Evolutionary conservation across 2,113 vertebrate species (phyloP).

Genomic region (Phycodurus eques): DNA sequence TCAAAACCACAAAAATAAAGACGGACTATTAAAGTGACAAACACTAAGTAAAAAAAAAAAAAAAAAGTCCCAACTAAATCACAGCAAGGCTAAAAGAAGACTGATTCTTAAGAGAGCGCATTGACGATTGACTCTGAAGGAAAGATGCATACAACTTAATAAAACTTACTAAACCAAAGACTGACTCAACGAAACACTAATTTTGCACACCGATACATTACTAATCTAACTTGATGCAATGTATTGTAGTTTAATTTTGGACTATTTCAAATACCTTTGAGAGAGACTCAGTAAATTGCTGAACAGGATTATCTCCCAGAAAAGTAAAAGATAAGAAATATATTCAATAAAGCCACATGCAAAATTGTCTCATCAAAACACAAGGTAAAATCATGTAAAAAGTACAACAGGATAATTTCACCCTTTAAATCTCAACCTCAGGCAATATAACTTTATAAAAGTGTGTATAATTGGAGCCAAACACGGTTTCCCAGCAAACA

Average conservation of each 20-base stretch:
- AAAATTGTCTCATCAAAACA: slow-evolving; percentile 14
- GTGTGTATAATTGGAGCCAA: slow-evolving; percentile 19
- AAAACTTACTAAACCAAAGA: neutral
- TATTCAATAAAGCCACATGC: neutral
- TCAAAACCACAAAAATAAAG: neutral
- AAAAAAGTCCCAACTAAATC: neutral
- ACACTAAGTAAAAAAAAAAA: neutral
- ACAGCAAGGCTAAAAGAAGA: too few species aligned
- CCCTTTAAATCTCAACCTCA: slow-evolving; percentile 13
- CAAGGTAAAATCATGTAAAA: slow-evolving; percentile 6
- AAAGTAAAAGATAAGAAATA: neutral
- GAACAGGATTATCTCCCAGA: neutral
- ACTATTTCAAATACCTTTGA: neutral
- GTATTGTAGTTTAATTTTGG: neutral
- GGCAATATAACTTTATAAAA: slow-evolving; percentile 13
- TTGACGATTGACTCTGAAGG: neutral
- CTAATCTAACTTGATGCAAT: neutral
- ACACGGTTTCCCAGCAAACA: slow-evolving; percentile 18
- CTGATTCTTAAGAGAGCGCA: too few species aligned
- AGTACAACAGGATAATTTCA: slow-evolving; percentile 3
- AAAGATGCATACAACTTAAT: too few species aligned
- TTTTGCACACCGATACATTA: neutral
- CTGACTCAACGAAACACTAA: too few species aligned
- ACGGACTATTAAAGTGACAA: neutral
- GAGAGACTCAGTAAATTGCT: neutral